Percentiles rank a stretch among this genome's conserved stretches.
Evolutionary conservation across 1,140 invertebrate genomes (phyloP).

Genomic region (Meloidogyne floridensis): DNA sequence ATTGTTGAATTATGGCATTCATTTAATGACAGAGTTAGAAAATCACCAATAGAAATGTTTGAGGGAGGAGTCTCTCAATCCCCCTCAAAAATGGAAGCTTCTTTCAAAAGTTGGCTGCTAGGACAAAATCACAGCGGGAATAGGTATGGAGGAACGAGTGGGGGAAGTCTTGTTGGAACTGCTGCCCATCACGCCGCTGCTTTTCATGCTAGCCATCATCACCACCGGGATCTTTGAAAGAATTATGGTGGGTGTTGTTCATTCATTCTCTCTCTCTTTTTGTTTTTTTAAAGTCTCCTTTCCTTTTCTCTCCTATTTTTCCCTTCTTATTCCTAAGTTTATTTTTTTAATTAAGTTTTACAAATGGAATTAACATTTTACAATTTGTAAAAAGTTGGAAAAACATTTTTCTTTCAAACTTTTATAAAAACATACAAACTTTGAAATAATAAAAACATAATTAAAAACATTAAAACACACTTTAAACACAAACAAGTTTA

Average conservation of each 20-base stretch:
- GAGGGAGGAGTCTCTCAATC: slow-evolving; percentile 64
- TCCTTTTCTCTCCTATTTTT: slow-evolving; percentile 6
- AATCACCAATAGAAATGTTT: slow-evolving; percentile 65
- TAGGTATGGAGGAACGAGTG: slow-evolving; percentile 29
- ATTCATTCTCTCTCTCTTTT: background rate
- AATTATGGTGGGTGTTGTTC: slow-evolving; percentile 10
- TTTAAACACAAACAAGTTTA: no score
- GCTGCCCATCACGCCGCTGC: slow-evolving; percentile 17
- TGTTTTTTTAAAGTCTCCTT: background rate
- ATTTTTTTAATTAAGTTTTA: background rate
- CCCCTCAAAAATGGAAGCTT: slow-evolving; percentile 63
- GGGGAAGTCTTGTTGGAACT: background rate
- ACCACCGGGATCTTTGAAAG: slow-evolving; percentile 7
- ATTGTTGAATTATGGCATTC: slow-evolving; percentile 69
- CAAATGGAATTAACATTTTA: no score
- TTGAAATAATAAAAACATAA: no score
- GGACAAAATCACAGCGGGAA: slow-evolving; percentile 54
- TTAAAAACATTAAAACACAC: no score
- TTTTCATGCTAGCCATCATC: slow-evolving; percentile 22
- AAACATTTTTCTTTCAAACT: no score
- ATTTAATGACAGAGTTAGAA: slow-evolving; percentile 61
- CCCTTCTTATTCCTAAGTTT: slow-evolving; percentile 1
- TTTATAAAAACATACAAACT: no score
- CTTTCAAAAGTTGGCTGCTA: slow-evolving; percentile 65
- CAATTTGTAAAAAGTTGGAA: no score